A percentile compares a stretch with the other conserved stretches of the same genome.
Evolutionary conservation across 2,113 vertebrate genomes (phyloP).

Genomic region (Chaenocephalus aceratus): DNA sequence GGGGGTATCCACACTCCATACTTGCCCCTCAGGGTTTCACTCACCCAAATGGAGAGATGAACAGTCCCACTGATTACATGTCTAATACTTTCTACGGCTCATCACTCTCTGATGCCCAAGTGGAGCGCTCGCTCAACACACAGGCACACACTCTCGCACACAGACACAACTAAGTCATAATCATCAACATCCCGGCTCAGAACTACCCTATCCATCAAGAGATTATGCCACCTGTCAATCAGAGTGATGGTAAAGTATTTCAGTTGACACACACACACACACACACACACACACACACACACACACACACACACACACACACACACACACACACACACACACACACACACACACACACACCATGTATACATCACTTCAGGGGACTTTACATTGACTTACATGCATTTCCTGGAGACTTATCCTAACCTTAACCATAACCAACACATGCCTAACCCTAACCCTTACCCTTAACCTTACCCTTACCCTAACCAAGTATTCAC

Average conservation of each 20-base stretch:
- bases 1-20: conserved; percentile 50
- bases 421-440: no score
- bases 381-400: no score
- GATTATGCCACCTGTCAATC: conserved; percentile 65
- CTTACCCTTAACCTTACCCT: no score
- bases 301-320: conserved; percentile 11
- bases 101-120: conserved; percentile 68
- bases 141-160: neutral
- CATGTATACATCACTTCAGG: no score
- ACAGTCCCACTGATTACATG: conserved; percentile 74
- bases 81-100: conserved; percentile 71
- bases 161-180: conserved; percentile 28
- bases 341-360: no score
- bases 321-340: no score
- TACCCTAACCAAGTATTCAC: no score
- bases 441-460: no score
- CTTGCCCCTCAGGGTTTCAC: conserved; percentile 67
- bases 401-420: no score
- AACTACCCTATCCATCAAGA: conserved; percentile 40
- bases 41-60: conserved; percentile 72
- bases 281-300: conserved; percentile 12
- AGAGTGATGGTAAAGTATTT: conserved; percentile 35
- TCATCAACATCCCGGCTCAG: conserved; percentile 30
- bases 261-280: conserved; percentile 2
- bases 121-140: conserved; percentile 24